Conservation (phyloP, 2,888 invertebrate species). For the Pocota personata region DNA sequence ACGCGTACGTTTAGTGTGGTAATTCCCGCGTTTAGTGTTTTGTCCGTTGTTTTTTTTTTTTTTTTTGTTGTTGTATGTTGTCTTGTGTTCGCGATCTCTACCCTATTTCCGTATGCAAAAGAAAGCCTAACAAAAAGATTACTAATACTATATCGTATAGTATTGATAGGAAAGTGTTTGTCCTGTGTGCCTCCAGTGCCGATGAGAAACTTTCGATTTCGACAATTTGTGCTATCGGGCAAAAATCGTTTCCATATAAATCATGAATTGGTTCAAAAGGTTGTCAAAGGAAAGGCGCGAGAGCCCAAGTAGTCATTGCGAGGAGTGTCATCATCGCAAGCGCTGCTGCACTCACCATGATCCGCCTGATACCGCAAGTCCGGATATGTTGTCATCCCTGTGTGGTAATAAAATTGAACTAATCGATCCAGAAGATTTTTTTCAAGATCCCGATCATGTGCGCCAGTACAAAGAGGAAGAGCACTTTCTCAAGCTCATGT, state of each 20-base stretch:
- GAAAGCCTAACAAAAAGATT: neutral
- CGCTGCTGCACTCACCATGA: slow-evolving; percentile 49
- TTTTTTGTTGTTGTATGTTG: slow-evolving; percentile 6
- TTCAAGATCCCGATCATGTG: slow-evolving; percentile 82
- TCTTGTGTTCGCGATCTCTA: slow-evolving; percentile 7
- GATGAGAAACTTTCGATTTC: slow-evolving; percentile 86
- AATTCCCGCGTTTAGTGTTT: neutral
- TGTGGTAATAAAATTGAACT: slow-evolving; percentile 77
- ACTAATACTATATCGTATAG: slow-evolving; percentile 41
- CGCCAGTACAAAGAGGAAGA: slow-evolving; percentile 80
- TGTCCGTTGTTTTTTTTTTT: slow-evolving; percentile 2
- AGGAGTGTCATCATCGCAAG: neutral
- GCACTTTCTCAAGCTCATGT: slow-evolving; percentile 79
- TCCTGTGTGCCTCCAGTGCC: slow-evolving; percentile 77
- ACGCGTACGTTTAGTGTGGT: slow-evolving; percentile 13
- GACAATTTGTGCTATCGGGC: slow-evolving; percentile 86
- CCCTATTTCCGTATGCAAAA: slow-evolving; percentile 36
- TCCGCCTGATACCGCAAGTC: neutral
- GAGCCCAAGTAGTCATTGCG: slow-evolving; percentile 80
- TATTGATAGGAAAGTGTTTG: slow-evolving; percentile 5
- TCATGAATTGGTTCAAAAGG: slow-evolving; percentile 87
- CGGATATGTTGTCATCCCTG: slow-evolving; percentile 75
- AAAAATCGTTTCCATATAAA: slow-evolving; percentile 85
- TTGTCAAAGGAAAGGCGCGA: slow-evolving; percentile 85
- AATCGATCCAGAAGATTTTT: slow-evolving; percentile 81